Evolutionary conservation across 2,113 vertebrate species (phyloP), one percentile per base, ranked within the genome.

Genomic region (Tinamus guttatus): DNA sequence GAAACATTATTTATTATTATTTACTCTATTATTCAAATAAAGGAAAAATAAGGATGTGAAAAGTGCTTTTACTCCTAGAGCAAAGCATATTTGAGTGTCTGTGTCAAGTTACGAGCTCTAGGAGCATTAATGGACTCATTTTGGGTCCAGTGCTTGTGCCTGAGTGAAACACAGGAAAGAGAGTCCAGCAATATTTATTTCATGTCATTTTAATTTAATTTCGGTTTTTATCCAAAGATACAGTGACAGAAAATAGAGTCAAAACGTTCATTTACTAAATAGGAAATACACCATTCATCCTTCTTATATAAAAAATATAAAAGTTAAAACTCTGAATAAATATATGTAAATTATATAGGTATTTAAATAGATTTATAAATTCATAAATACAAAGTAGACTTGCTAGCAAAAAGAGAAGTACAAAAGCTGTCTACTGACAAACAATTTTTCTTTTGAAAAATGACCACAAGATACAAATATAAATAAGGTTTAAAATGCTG

Each of bases 331-430:
- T 58, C 13, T 13, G 0, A 93, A 92, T 95, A 94, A 95, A 92
- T 83, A 93, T 11, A 38, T 36, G 19, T 32, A 59, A 90, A 34
- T 20, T 7, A 20, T 51, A 15, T 51, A 64, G 34, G 40, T 34
- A 4, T 49, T 94, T 96, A 91, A 91, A 96, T 91, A 90, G 9
- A 60, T 62, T n/a, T 81, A 84, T 79, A 64, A 75, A 87, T 34
- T 79, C 22, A 87, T 95, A 90, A 93, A 95, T 85, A 91, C n/a
- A 25, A 30, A 58, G 30, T 58, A 18, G 28, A 58, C 40, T 77
- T 21, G 24, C 22, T 69, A 43, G 22, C 36, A 68, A 28, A 91
- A 34, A 49, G 15, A 80, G 59, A 89, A 63, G 27, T 67, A 70
- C 8, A 73, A 73, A 76, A 71, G 75, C 14, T 21, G 16, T n/a